Evolutionary conservation across 2,888 invertebrate genomes (phyloP).

Genomic region (Conchocele bisecta): DNA sequence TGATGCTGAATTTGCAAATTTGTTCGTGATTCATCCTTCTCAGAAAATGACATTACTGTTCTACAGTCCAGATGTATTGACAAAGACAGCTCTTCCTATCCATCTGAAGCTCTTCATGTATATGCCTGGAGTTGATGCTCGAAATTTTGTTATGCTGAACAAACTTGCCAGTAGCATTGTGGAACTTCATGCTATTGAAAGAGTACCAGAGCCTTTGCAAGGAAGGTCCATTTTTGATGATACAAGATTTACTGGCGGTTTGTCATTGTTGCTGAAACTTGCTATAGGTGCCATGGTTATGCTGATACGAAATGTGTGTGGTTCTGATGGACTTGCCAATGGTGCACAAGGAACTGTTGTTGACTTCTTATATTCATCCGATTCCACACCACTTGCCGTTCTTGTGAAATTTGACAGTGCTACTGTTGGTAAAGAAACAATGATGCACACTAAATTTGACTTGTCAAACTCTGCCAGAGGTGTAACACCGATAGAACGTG

Average conservation of each 20-base stretch:
- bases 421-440: not conserved
- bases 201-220: not conserved
- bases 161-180: not conserved
- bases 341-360: conserved; percentile 2
- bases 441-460: not conserved
- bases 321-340: conserved; percentile 8
- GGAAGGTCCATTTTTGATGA: not conserved
- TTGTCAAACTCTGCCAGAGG: too few species aligned
- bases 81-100: not conserved
- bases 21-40: not conserved
- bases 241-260: conserved; percentile 3
- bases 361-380: not conserved
- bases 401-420: not conserved
- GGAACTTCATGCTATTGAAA: not conserved
- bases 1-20: not conserved
- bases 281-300: conserved; percentile 4
- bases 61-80: not conserved
- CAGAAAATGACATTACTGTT: not conserved
- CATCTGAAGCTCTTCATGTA: not conserved
- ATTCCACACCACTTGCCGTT: not conserved
- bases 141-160: not conserved
- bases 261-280: not conserved
- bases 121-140: not conserved
- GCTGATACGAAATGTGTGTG: conserved; percentile 5
- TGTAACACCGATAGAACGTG: not conserved